Evolutionary conservation across 2,888 invertebrate species (phyloP), one percentile per base, ranked within the genome.

Genomic region (Seira ritae): DNA sequence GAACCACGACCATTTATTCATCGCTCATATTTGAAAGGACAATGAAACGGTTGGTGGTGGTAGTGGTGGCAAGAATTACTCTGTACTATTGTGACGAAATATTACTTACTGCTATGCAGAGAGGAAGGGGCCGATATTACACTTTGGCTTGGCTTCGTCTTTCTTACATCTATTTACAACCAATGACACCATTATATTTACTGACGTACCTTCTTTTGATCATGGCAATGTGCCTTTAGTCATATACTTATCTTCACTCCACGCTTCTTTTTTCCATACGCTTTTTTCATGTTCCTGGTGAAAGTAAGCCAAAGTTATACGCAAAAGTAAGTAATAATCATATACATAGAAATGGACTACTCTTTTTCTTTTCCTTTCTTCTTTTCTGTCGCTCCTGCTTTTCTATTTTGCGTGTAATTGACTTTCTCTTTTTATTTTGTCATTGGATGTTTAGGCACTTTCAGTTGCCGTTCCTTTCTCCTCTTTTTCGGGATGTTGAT

Each of bases 401-500:
- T 42, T 10, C 19, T 24, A 20, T 68, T 23, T 19, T 68, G 15
- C n/a, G 73, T 65, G 73, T 73, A 73, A 73, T 73, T 73, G 73
- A 73, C 73, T 73, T 73, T 73, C 73, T 31, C 31, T 8, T 31
- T 62, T 62, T 73, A 71, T 73, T 73, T 73, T 73, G 73, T 73
- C 73, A 73, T 73, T 73, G 62, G 37, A 73, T 73, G 73, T 31
- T 62, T 73, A 72, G 60, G 72, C 72, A 72, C 62, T 42, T 62
- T 62, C 62, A 62, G 31, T 8, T 31, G 31, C 31, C 31, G 2
- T 31, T 31, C 3, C 31, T 31, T 31, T 31, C 31, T 31, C 3
- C 8, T 8, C 3, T 31, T 31, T 31, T 8, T 4, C 3, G 31
- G 31, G 31, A 31, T 31, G 31, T 31, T 31, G 31, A 31, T 31